Conservation (phyloP, 2,113 vertebrate species). For the Hymenochirus boettgeri region DNA sequence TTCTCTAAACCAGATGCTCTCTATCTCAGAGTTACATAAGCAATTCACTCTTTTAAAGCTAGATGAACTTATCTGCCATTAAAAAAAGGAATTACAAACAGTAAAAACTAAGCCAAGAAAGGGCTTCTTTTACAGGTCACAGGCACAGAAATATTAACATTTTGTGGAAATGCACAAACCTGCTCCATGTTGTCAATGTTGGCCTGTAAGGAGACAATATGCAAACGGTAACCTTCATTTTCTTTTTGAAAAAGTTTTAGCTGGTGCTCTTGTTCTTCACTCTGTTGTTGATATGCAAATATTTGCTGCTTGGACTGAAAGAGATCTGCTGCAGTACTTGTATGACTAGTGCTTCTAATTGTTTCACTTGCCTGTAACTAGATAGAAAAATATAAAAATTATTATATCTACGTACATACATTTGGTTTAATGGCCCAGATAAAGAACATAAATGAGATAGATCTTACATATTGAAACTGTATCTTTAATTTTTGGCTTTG, state of each 20-base stretch:
- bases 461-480: constrained; percentile 93
- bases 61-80: no score
- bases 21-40: no score
- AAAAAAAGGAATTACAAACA: no score
- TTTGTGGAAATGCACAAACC: constrained; percentile 56
- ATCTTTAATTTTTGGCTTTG: constrained; percentile 93
- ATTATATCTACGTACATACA: no score
- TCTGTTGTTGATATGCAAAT: constrained; percentile 76
- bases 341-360: constrained; percentile 86
- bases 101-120: no score
- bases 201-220: constrained; percentile 66
- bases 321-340: constrained; percentile 84
- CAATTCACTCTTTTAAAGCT: no score
- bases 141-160: no score
- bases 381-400: constrained; percentile 40
- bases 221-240: constrained; percentile 63
- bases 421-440: no score
- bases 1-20: no score
- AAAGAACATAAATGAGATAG: no score
- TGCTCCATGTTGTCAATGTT: constrained; percentile 64
- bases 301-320: constrained; percentile 86
- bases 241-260: constrained; percentile 64
- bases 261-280: constrained; percentile 70
- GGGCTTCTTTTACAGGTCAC: no score
- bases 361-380: constrained; percentile 93